These are phyloP conservation scores for Apodemia arnacis DNA, from an alignment of 2,888 invertebrate genomes.

Conservation along the genomic window DNA sequence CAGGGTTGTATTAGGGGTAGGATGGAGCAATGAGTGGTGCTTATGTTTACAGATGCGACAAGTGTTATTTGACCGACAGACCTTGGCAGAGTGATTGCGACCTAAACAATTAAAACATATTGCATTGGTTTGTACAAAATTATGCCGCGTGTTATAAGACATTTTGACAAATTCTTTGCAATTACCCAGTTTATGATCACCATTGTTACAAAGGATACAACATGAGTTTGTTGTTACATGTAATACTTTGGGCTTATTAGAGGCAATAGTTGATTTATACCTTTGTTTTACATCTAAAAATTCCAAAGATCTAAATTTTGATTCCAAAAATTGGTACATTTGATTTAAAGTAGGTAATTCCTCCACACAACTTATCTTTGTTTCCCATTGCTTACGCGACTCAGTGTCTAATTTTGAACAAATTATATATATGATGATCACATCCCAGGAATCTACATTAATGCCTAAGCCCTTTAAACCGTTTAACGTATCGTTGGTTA, in stretches of 20 bases:
- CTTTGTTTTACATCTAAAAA: conserved; percentile 1
- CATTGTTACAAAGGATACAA: too few species aligned
- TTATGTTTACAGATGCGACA: background rate
- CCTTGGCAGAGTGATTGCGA: too few species aligned
- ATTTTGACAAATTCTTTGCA: background rate
- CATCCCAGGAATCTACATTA: background rate
- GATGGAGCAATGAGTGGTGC: background rate
- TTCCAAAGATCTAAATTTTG: background rate
- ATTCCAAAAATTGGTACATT: background rate
- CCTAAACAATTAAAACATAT: too few species aligned
- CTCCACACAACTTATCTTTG: too few species aligned
- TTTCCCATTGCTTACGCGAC: too few species aligned
- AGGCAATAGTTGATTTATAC: background rate
- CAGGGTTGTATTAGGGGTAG: background rate
- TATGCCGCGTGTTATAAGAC: background rate
- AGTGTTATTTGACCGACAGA: too few species aligned
- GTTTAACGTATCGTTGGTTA: background rate
- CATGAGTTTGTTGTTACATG: too few species aligned
- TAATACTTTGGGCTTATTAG: too few species aligned
- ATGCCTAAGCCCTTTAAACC: background rate
- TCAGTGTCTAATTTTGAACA: too few species aligned
- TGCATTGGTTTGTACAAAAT: background rate
- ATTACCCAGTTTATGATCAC: background rate
- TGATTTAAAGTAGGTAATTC: too few species aligned
- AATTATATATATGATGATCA: too few species aligned